Evolutionary conservation across 2,888 invertebrate genomes (phyloP), one percentile per base, ranked within the genome.

Genomic region (Lasioglossum malachurum): DNA sequence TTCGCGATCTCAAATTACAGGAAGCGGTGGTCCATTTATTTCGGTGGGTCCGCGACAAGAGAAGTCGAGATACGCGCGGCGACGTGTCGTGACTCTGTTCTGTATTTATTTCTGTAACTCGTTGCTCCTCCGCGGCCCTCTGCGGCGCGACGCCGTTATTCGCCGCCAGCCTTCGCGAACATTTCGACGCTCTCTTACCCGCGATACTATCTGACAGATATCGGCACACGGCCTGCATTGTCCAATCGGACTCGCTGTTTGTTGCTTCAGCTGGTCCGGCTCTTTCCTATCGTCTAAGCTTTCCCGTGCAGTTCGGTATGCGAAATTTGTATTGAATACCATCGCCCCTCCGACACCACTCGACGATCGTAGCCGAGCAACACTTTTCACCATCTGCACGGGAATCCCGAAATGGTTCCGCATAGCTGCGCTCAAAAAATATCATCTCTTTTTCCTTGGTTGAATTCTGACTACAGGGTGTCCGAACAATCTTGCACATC

Each of bases 21-120:
- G 92, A 91, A 91, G 86, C 84, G 75, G 82, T 72, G 89, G 80
- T 84, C 82, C 89, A 91, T 91, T 91, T 91, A 91, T 91, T 91
- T 91, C 82, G 82, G 87, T 82, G 83, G 84, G 73, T 75, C 80
- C 72, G 77, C 75, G 81, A 78, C 44, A 71, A 81, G 60, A 78
- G 75, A 78, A 60, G 72, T 49, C 46, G 73, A 75, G 76, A 49
- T 73, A 60, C 49, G 35, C 35, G 35, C 35, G 35, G 4, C 35
- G 67, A 82, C 82, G 77, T 76, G 85, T 82, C 87, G 86, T 83
- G 89, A 84, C 90, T 79, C 83, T 38, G 71, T 78, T 72, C 75
- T 84, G 84, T 84, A 91, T 91, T 92, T 91, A 92, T 92, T 92
- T 91, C 83, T 83, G 88, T 87, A 89, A 83, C 89, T 60, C 72